Evolutionary conservation across 1,140 invertebrate genomes (phyloP).

Genomic region (Aphaenogaster rudis): DNA sequence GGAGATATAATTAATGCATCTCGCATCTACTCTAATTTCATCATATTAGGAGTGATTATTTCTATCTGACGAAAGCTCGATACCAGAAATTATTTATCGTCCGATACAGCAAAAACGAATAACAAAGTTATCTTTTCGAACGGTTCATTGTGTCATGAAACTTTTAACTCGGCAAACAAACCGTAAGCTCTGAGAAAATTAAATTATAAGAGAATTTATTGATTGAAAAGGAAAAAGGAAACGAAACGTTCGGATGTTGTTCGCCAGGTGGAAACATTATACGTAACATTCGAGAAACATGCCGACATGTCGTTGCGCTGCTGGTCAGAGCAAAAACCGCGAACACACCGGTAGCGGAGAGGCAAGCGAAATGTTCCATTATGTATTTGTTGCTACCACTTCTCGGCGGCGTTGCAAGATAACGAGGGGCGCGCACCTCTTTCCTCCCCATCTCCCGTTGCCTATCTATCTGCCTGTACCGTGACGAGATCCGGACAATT

Average conservation of each 20-base stretch:
- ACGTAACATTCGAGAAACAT: slow-evolving; percentile 4
- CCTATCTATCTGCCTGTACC: slow-evolving; percentile 50
- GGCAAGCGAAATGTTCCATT: slow-evolving; percentile 70
- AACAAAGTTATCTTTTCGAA: slow-evolving; percentile 8
- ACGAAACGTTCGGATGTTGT: neutral
- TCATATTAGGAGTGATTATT: neutral
- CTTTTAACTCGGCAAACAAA: slow-evolving; percentile 4
- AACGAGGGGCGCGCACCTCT: slow-evolving; percentile 75
- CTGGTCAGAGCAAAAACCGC: slow-evolving; percentile 21
- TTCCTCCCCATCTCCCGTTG: neutral
- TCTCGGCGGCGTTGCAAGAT: slow-evolving; percentile 70
- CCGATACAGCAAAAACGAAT: neutral
- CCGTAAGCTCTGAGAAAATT: neutral
- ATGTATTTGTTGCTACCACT: slow-evolving; percentile 73
- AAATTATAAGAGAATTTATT: slow-evolving; percentile 11
- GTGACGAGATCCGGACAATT: slow-evolving; percentile 81
- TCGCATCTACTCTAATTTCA: neutral
- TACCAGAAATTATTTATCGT: slow-evolving; percentile 7
- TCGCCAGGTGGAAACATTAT: slow-evolving; percentile 2
- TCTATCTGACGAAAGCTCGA: neutral
- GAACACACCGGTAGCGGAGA: slow-evolving; percentile 74
- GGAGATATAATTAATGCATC: neutral
- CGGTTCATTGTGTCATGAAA: neutral
- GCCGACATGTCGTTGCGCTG: neutral
- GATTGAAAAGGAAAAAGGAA: neutral